These are phyloP conservation scores for Platygyra sinensis DNA, from an alignment of 64 coral and sea anemone species.

Conservation along the genomic window DNA sequence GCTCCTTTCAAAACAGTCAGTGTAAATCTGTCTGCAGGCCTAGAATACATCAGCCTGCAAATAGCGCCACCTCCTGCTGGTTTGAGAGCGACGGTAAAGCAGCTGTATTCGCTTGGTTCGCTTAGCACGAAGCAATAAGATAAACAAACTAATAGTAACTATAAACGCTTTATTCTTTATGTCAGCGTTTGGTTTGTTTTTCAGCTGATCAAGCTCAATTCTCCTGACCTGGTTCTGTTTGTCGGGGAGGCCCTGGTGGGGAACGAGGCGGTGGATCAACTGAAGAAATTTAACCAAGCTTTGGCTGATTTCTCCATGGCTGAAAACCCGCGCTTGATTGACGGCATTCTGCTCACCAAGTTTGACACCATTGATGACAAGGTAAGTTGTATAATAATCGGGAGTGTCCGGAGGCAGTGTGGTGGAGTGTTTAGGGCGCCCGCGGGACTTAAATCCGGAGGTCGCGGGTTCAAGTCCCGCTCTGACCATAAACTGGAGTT, in stretches of 20 bases:
- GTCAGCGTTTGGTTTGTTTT: constrained; percentile 1
- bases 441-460: too few relatives aligned
- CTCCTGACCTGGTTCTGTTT: constrained; percentile 93
- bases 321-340: constrained; percentile 90
- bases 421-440: too few relatives aligned
- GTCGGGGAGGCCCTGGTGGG: constrained; percentile 98
- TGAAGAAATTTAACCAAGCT: constrained; percentile 96
- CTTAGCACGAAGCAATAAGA: too few relatives aligned
- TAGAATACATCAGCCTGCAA: too few relatives aligned
- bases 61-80: too few relatives aligned
- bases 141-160: background rate
- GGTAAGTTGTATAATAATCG: constrained; percentile 31
- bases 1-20: too few relatives aligned
- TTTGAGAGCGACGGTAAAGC: too few relatives aligned
- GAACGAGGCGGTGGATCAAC: constrained; percentile 96
- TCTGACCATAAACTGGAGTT: too few relatives aligned
- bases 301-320: constrained; percentile 90
- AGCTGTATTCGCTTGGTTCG: too few relatives aligned
- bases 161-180: background rate
- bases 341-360: constrained; percentile 91
- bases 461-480: too few relatives aligned
- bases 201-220: constrained; percentile 93
- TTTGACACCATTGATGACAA: constrained; percentile 99
- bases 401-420: too few relatives aligned
- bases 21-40: too few relatives aligned